Evolutionary conservation across 2,797 vertebrate genomes (phyloP), one percentile per base, ranked within the genome.

Genomic region (Leptodactylus fallax): DNA sequence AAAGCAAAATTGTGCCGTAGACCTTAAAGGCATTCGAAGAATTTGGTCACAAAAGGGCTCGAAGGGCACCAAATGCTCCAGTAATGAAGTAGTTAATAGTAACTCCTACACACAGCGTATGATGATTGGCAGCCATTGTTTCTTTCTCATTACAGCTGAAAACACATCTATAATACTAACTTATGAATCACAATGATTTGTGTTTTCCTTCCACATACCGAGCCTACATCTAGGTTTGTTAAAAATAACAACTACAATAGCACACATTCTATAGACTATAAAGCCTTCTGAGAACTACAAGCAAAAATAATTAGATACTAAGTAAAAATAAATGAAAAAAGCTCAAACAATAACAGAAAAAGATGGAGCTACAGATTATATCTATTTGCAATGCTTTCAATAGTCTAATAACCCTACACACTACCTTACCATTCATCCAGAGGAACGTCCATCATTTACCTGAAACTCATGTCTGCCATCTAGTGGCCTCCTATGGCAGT

Each of bases 391-490:
- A 47, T 47, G 82, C 69, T 74, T 84, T 84, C 82, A 74, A 9
- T 21, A 19, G 21, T 74, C 69, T 60, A 74, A 76, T 84, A 84
- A 74, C 55, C 82, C 82, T 11, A 1, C 36, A 17, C 14, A 11
- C 74, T 60, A 49, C 81, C 58, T 51, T 83, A 71, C 19, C 12
- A 23, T 74, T 60, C 27, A 84, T n/a, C 53, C 16, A 10, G 56
- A 61, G 49, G 69, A 84, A 60, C 80, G 84, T 53, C n/a, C 9
- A 12, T 58, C 0, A 3, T 71, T 36, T 85, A 85, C 60, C 78
- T 85, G 47, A 86, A 81, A 69, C 69, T 45, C 36, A 21, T n/a
- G 36, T 53, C 83, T 81, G 88, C 78, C 86, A 87, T 87, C 86
- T 77, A 87, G 86, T 87, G 86, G 80, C 6, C 25, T 25, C n/a